Conservation (phyloP, 2,888 invertebrate genomes). For the Embidobia sp. region DNA sequence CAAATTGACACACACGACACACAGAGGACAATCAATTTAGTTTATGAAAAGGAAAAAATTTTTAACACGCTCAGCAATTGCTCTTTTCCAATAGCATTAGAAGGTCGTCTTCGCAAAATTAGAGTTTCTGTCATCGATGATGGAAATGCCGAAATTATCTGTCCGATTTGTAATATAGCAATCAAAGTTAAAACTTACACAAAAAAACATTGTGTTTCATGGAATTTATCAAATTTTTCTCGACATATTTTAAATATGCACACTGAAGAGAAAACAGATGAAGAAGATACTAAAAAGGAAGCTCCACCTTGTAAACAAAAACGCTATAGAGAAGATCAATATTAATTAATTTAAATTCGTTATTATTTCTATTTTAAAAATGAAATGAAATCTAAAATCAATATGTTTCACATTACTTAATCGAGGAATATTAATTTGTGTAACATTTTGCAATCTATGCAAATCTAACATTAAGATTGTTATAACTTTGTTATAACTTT, state of each 20-base stretch:
- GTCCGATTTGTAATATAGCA: not conserved
- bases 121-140: not conserved
- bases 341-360: no score
- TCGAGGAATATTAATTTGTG: no score
- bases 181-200: not conserved
- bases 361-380: no score
- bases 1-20: not conserved
- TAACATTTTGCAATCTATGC: no score
- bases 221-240: slow-evolving; percentile 11
- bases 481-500: no score
- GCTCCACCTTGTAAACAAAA: not conserved
- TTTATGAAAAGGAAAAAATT: slow-evolving; percentile 2
- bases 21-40: not conserved
- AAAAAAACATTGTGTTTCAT: not conserved
- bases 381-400: no score
- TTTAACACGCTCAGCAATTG: not conserved
- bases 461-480: no score
- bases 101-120: not conserved
- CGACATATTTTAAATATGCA: slow-evolving; percentile 3
- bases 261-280: not conserved
- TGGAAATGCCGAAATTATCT: not conserved
- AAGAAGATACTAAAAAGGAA: not conserved
- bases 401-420: no score
- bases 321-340: not conserved
- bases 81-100: slow-evolving; percentile 1